A percentile compares a stretch with the other conserved stretches of the same genome.
Evolutionary conservation across 2,113 vertebrate species (phyloP).

Genomic region (Centropus unirufus): DNA sequence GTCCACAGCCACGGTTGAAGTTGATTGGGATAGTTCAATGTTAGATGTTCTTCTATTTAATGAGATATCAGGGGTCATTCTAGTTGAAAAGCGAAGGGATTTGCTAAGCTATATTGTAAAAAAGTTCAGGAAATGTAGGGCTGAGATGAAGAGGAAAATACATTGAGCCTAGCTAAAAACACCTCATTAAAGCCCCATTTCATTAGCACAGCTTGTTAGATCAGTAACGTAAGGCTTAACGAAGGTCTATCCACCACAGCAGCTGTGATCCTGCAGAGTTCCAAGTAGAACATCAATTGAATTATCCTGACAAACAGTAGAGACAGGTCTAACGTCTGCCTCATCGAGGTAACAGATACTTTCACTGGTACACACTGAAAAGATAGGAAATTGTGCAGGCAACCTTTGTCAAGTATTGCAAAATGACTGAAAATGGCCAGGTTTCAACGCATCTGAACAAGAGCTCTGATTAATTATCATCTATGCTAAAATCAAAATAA

Average conservation of each 20-base stretch:
- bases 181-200: constrained; percentile 30
- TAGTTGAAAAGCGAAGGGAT: neutral
- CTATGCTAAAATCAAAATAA: constrained; percentile 22
- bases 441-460: constrained; percentile 11
- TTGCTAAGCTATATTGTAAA: neutral
- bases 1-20: neutral
- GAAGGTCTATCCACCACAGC: constrained; percentile 17
- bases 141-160: constrained; percentile 32
- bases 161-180: neutral
- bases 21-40: neutral
- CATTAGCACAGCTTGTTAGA: constrained; percentile 54
- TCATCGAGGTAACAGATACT: neutral
- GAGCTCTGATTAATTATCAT: constrained; percentile 7
- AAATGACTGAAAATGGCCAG: neutral
- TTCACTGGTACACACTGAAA: neutral
- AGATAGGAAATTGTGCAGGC: neutral
- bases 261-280: constrained; percentile 49
- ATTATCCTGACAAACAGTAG: constrained; percentile 21
- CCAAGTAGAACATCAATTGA: constrained; percentile 50
- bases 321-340: neutral
- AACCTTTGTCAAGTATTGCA: neutral
- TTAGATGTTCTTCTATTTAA: neutral
- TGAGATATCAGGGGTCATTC: neutral
- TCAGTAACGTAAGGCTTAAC: constrained; percentile 27
- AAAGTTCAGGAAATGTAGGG: neutral